Evolutionary conservation across 2,888 invertebrate species (phyloP).

Genomic region (Tetragnatha montana): DNA sequence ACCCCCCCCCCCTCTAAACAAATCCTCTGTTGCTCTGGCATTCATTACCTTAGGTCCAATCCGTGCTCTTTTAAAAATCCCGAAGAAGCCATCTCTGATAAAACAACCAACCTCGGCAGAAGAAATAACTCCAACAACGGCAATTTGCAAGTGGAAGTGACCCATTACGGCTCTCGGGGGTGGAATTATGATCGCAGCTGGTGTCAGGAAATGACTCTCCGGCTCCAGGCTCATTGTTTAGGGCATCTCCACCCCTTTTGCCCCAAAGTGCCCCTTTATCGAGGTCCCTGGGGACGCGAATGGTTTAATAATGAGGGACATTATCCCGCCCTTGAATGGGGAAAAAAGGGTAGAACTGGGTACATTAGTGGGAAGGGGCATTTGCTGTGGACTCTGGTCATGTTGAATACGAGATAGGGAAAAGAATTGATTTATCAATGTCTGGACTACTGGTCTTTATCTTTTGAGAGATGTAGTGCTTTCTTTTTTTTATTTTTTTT

Average conservation of each 20-base stretch:
- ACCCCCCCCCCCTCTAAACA: too few relatives aligned
- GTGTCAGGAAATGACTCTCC: slow-evolving; percentile 21
- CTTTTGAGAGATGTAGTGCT: too few relatives aligned
- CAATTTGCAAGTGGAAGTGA: slow-evolving; percentile 43
- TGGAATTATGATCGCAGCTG: slow-evolving; percentile 51
- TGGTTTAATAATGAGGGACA: slow-evolving; percentile 51
- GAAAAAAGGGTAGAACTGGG: neutral
- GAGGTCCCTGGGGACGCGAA: slow-evolving; percentile 21
- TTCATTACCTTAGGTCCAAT: too few relatives aligned
- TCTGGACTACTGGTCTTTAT: too few relatives aligned
- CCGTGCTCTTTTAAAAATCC: too few relatives aligned
- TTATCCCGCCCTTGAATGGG: slow-evolving; percentile 16
- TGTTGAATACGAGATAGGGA: too few relatives aligned
- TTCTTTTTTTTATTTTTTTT: too few relatives aligned
- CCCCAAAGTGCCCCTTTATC: slow-evolving; percentile 15
- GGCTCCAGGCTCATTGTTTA: slow-evolving; percentile 19
- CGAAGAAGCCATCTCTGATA: neutral
- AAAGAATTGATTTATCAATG: too few relatives aligned
- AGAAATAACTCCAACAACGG: neutral
- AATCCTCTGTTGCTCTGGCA: too few relatives aligned
- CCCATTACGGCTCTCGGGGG: slow-evolving; percentile 31
- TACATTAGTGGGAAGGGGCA: too few relatives aligned
- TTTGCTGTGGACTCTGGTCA: neutral
- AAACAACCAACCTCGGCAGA: neutral
- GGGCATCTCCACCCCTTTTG: slow-evolving; percentile 14